A percentile compares a stretch with the other conserved stretches of the same genome.
Conservation (phyloP, 2,113 vertebrate genomes). For the Pterocles orientalis region DNA sequence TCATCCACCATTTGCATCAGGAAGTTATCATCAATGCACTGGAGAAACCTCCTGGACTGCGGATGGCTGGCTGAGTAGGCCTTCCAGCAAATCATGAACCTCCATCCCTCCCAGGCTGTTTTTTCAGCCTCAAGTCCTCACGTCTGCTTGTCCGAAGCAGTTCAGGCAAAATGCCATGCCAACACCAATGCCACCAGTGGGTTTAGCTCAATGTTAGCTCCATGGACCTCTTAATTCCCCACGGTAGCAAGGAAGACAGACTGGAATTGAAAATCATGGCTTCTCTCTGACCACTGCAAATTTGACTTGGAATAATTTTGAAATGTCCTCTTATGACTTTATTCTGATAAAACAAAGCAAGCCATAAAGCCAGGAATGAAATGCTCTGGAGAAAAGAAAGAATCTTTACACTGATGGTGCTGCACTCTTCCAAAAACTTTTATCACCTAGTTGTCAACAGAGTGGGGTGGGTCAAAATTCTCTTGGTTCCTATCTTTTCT, state of each 20-base stretch:
- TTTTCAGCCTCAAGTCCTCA: slow-evolving; percentile 19
- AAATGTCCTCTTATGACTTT: background rate
- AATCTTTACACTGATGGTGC: background rate
- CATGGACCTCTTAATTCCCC: background rate
- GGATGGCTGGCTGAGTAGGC: no score
- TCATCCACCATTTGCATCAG: no score
- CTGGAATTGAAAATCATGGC: background rate
- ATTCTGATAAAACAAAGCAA: background rate
- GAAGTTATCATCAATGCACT: no score
- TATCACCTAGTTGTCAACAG: background rate
- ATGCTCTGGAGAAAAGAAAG: background rate
- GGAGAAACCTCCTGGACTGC: no score
- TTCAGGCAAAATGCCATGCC: slow-evolving; percentile 20
- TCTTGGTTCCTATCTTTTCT: background rate
- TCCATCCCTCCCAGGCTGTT: background rate
- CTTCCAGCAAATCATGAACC: no score
- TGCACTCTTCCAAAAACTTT: background rate
- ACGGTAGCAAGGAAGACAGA: background rate
- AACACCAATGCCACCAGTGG: background rate
- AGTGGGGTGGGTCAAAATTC: background rate
- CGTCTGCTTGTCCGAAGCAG: background rate
- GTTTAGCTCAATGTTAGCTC: background rate
- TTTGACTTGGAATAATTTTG: background rate
- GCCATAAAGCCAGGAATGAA: background rate
- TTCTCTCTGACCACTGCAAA: background rate